phyloP scores from a whole-genome alignment of 37 sponge, comb jelly and placozoan genomes.

The Haliclona indistincta region DNA sequence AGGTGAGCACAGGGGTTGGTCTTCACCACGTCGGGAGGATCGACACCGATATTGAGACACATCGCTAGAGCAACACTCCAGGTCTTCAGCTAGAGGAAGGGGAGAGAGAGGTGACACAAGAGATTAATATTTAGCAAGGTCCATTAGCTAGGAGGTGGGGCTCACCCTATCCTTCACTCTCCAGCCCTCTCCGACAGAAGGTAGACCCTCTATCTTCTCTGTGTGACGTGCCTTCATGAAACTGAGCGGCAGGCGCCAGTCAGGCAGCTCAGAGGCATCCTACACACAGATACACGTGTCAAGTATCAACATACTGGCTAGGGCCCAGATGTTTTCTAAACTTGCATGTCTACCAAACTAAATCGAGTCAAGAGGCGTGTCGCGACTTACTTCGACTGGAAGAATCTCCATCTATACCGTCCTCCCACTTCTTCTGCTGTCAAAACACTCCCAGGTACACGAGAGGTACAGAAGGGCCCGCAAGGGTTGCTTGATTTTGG shows the following conservation, averaged over 20 bases:
- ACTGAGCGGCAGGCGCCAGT: conserved; percentile 85
- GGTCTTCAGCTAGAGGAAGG: conserved; percentile 79
- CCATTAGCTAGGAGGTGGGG: neutral
- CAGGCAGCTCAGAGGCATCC: conserved; percentile 60
- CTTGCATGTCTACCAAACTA: too few relatives aligned
- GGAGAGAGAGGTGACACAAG: neutral
- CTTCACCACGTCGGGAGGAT: conserved; percentile 94
- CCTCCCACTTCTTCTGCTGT: too few relatives aligned
- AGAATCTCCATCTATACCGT: too few relatives aligned
- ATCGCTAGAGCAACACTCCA: conserved; percentile 80
- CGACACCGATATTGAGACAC: conserved; percentile 93
- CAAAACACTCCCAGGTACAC: too few relatives aligned
- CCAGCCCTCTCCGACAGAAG: conserved; percentile 34
- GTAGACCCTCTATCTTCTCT: conserved; percentile 28
- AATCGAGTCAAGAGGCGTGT: too few relatives aligned
- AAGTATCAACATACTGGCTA: too few relatives aligned
- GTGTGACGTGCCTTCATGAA: conserved; percentile 81
- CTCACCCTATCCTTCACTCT: conserved; percentile 85
- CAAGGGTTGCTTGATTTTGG: too few relatives aligned
- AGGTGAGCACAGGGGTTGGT: conserved; percentile 87
- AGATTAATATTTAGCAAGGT: neutral
- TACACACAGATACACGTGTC: neutral
- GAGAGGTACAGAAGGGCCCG: too few relatives aligned
- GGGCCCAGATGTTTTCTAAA: too few relatives aligned
- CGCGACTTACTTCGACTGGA: too few relatives aligned